Evolutionary conservation across 1,140 invertebrate genomes (phyloP), one percentile per base, ranked within the genome.

Genomic region (Orius laevigatus): DNA sequence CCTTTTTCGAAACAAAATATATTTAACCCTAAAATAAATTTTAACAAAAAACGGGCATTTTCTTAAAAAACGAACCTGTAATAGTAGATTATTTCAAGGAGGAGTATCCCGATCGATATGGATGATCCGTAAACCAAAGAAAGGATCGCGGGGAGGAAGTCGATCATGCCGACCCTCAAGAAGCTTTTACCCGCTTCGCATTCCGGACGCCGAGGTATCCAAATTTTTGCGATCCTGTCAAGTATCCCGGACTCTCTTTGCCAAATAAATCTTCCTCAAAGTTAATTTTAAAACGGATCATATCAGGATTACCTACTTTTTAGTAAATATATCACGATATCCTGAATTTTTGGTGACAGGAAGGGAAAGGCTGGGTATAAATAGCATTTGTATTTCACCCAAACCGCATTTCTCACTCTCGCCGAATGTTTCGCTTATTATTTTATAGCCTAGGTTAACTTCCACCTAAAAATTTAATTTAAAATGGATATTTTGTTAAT

Each of bases 371-470:
- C 67, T 65, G 15, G 70, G 69, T 51, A 70, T 53, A 46, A 66
- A 66, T 54, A 73, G 74, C 5, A 70, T 66, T 40, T 68, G 63
- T 36, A 75, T 62, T 51, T 72, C 66, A 58, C 66, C 64, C 10
- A 75, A 59, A 0, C 67, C 70, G 50, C 72, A 75, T 60, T 74
- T 75, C 53, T 75, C 73, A 4, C 62, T 62, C 57, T 75, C 72
- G 44, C 60, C 66, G 52, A 68, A 75, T 1, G 71, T 74, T 51
- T 71, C 64, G 54, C 65, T 70, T 19, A 75, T 71, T 4, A 72
- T 62, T 52, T 71, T 67, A 56, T 74, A 74, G 5, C 64, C 72
- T 0, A 67, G 64, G 20, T 65, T 63, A 5, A 65, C 55, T 54
- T 73, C 72, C 32, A 73, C 71, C 63, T 68, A 52, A 15, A 50